Evolutionary conservation across 2,888 invertebrate genomes (phyloP).

Genomic region (Drosophila lacicola): DNA sequence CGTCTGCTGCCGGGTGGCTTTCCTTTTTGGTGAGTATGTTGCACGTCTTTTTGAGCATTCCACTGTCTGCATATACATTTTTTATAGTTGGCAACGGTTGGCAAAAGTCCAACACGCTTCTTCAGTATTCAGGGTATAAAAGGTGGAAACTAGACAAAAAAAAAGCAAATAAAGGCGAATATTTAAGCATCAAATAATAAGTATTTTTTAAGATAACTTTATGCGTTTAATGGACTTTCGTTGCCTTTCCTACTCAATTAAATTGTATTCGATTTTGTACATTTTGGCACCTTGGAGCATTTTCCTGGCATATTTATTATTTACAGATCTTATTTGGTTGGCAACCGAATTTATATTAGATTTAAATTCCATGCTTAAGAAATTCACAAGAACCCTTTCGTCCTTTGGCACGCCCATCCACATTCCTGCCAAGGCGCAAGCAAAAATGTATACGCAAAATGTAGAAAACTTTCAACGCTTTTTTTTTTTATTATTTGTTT

Average conservation of each 20-base stretch:
- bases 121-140: not conserved
- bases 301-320: constrained; percentile 31
- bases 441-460: constrained; percentile 28
- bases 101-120: no score
- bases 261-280: not conserved
- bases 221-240: no score
- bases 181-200: no score
- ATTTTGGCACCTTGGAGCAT: constrained; percentile 17
- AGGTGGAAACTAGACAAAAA: no score
- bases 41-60: not conserved
- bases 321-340: constrained; percentile 27
- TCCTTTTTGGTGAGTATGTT: constrained; percentile 39
- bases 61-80: not conserved
- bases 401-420: constrained; percentile 58
- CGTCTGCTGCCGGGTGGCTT: not conserved
- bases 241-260: not conserved
- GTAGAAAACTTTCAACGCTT: constrained; percentile 60
- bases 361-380: constrained; percentile 17
- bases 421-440: constrained; percentile 22
- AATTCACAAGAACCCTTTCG: constrained; percentile 45
- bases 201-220: not conserved
- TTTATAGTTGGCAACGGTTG: not conserved
- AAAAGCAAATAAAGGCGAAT: not conserved
- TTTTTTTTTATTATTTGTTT: constrained; percentile 62
- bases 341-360: constrained; percentile 13